A percentile compares a stretch with the other conserved stretches of the same genome.
Conservation (phyloP, 2,888 invertebrate genomes). For the Lepidocyrtoides sp. region DNA sequence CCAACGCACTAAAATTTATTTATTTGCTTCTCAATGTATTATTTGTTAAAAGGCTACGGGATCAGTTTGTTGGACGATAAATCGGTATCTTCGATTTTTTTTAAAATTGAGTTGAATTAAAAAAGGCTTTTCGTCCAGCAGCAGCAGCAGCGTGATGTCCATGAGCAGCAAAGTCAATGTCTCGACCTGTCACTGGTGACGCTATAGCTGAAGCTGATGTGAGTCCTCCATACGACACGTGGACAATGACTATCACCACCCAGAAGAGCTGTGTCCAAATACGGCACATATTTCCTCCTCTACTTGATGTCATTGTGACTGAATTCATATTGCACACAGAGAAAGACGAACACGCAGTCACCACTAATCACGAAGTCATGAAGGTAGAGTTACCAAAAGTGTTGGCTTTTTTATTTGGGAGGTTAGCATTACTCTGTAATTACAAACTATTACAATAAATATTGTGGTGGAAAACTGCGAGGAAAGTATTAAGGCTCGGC, state of each 20-base stretch:
- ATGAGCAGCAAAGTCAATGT: slow-evolving; percentile 82
- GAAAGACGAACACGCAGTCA: background rate
- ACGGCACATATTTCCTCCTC: slow-evolving; percentile 59
- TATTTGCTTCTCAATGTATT: no score
- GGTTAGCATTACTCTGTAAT: background rate
- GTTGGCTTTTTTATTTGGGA: background rate
- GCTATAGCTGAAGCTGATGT: slow-evolving; percentile 69
- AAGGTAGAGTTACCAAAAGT: slow-evolving; percentile 15
- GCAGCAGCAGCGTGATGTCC: slow-evolving; percentile 61
- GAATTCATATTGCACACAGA: slow-evolving; percentile 57
- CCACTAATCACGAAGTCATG: slow-evolving; percentile 12
- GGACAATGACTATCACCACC: slow-evolving; percentile 70
- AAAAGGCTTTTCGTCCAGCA: no score
- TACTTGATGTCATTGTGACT: slow-evolving; percentile 21
- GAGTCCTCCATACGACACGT: slow-evolving; percentile 67
- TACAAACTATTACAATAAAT: slow-evolving; percentile 32
- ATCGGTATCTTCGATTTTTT: slow-evolving; percentile 94
- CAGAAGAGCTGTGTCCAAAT: slow-evolving; percentile 69
- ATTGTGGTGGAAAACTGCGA: slow-evolving; percentile 59
- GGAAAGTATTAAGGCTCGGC: slow-evolving; percentile 55
- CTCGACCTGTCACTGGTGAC: slow-evolving; percentile 74
- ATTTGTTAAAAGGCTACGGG: no score
- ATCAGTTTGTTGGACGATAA: no score
- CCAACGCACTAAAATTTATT: no score
- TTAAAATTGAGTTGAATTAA: no score